Evolutionary conservation across 2,797 vertebrate species (phyloP).

Genomic region (Austrolebias charrua): DNA sequence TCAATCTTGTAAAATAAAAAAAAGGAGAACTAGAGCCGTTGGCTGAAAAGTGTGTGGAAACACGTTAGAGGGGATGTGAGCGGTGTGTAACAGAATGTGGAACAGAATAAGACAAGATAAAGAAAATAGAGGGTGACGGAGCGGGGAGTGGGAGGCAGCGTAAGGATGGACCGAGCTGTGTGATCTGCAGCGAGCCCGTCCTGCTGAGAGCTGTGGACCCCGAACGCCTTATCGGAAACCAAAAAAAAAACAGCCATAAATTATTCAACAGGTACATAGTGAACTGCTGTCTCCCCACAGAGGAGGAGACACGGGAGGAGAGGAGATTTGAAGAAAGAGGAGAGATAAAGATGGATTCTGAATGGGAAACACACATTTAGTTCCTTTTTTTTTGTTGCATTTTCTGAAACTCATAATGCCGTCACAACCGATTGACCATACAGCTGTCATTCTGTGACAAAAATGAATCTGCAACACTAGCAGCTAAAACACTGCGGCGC

Average conservation of each 20-base stretch:
- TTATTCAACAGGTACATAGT: conserved; percentile 79
- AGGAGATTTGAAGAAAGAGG: conserved; percentile 45
- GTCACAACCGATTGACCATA: too few species aligned
- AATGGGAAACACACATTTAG: conserved; percentile 34
- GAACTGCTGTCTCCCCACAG: conserved; percentile 57
- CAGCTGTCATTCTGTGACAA: conserved; percentile 15
- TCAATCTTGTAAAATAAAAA: conserved; percentile 39
- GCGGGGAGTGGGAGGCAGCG: conserved; percentile 19
- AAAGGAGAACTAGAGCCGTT: conserved; percentile 12
- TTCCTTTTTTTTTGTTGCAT: conserved; percentile 11
- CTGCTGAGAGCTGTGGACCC: conserved; percentile 68
- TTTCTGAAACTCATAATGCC: conserved; percentile 15
- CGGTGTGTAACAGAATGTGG: conserved; percentile 19
- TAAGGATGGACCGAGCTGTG: conserved; percentile 46
- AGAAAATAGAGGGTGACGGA: conserved; percentile 7
- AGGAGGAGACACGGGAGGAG: conserved; percentile 64
- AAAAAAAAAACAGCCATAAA: conserved; percentile 74
- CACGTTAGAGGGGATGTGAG: conserved; percentile 18
- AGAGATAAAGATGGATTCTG: conserved; percentile 37
- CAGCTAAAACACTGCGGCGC: not conserved
- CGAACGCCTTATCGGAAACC: conserved; percentile 74
- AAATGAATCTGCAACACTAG: conserved; percentile 6
- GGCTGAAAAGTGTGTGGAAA: conserved; percentile 20
- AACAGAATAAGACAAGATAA: conserved; percentile 21
- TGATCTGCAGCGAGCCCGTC: conserved; percentile 56